A percentile compares a stretch with the other conserved stretches of the same genome.
phyloP scores from a whole-genome alignment of 1,140 invertebrate species.

The Ostrea edulis region DNA sequence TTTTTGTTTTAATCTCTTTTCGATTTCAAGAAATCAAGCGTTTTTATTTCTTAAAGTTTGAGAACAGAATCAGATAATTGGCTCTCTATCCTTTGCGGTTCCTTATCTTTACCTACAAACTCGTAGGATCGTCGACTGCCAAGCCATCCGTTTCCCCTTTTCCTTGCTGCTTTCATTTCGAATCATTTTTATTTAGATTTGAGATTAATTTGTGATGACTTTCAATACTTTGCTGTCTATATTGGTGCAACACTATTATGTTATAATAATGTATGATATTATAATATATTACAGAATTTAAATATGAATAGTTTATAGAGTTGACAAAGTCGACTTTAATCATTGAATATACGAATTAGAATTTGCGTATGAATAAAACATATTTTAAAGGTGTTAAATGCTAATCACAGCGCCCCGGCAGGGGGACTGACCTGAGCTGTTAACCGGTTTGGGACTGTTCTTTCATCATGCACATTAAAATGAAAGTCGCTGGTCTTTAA shows the following conservation, averaged over 20 bases:
- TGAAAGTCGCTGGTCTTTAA: too few relatives aligned
- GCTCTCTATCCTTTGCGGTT: slow-evolving; percentile 1
- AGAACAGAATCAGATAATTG: slow-evolving; percentile 22
- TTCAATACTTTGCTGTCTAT: background rate
- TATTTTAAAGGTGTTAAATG: too few relatives aligned
- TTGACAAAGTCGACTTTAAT: too few relatives aligned
- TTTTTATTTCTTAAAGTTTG: slow-evolving; percentile 8
- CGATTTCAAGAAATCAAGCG: slow-evolving; percentile 26
- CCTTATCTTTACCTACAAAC: slow-evolving; percentile 18
- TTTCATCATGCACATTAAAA: too few relatives aligned
- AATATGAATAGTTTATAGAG: too few relatives aligned
- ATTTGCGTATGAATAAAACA: too few relatives aligned
- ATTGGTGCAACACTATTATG: background rate
- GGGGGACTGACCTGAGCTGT: too few relatives aligned
- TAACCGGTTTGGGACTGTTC: too few relatives aligned
- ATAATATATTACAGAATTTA: too few relatives aligned
- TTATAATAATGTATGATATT: background rate
- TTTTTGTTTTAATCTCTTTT: slow-evolving; percentile 40
- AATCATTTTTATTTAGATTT: slow-evolving; percentile 3
- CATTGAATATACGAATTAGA: too few relatives aligned
- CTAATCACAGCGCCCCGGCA: too few relatives aligned
- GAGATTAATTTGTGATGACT: slow-evolving; percentile 29
- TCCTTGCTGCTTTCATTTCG: background rate
- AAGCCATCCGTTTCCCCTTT: background rate
- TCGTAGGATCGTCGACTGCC: background rate